These are phyloP conservation scores for Lochmaea capreae DNA, from an alignment of 2,888 invertebrate species.

Conservation along the genomic window DNA sequence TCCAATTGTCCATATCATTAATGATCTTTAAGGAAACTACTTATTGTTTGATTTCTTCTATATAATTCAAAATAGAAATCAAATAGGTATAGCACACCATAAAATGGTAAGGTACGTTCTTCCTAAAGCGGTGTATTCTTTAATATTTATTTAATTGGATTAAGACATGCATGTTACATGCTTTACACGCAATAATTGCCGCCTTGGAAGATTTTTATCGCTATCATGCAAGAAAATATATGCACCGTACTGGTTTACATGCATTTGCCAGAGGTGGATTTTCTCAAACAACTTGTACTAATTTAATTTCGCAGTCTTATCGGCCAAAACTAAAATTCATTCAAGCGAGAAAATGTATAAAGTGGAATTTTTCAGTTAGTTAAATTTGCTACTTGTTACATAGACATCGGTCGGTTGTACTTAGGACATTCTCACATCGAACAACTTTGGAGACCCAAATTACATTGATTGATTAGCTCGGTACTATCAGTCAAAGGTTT, in stretches of 20 bases:
- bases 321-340: not conserved
- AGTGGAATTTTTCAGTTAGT: too few relatives aligned
- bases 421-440: too few relatives aligned
- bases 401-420: too few relatives aligned
- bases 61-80: not conserved
- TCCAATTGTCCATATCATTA: not conserved
- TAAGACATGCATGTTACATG: conserved; percentile 55
- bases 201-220: conserved; percentile 49
- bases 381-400: too few relatives aligned
- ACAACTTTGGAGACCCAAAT: too few relatives aligned
- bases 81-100: conserved; percentile 18
- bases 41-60: conserved; percentile 11
- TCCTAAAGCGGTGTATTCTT: conserved; percentile 40
- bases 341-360: not conserved
- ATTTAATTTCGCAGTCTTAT: not conserved
- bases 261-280: conserved; percentile 33
- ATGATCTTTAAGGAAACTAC: not conserved
- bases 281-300: not conserved
- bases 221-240: conserved; percentile 38
- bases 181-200: conserved; percentile 51
- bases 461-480: too few relatives aligned
- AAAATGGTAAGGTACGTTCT: conserved; percentile 13
- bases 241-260: conserved; percentile 45
- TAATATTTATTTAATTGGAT: conserved; percentile 56
- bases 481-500: too few relatives aligned